A percentile compares a stretch with the other conserved stretches of the same genome.
phyloP scores from a whole-genome alignment of 1,140 invertebrate genomes.

The Apocrypta bakeri region DNA sequence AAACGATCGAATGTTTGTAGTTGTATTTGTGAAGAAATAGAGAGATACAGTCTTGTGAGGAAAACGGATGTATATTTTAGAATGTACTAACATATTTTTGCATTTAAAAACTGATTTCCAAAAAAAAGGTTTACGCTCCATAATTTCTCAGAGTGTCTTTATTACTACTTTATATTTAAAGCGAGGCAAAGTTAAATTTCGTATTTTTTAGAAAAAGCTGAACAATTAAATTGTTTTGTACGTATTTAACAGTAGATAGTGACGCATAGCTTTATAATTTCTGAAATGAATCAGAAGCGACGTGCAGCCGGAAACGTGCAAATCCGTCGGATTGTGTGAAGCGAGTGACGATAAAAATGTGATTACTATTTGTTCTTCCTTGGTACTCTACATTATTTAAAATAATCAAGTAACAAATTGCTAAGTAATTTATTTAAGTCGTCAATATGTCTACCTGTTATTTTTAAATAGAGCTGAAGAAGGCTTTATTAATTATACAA shows the following conservation, averaged over 20 bases:
- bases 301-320: conserved; percentile 13
- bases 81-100: conserved; percentile 18
- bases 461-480: neutral
- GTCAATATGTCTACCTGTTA: neutral
- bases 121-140: neutral
- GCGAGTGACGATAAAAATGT: conserved; percentile 38
- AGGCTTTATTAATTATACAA: neutral
- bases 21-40: conserved; percentile 24
- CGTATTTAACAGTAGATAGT: conserved; percentile 43
- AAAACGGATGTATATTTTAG: conserved; percentile 21
- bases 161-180: neutral
- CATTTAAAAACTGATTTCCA: conserved; percentile 26
- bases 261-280: conserved; percentile 64
- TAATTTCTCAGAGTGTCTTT: neutral
- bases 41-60: conserved; percentile 26
- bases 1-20: conserved; percentile 23
- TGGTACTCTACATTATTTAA: conserved; percentile 42
- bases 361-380: conserved; percentile 51
- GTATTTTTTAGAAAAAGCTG: neutral
- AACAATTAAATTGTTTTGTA: neutral
- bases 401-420: conserved; percentile 37
- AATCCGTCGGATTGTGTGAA: conserved; percentile 23
- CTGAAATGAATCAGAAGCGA: conserved; percentile 42
- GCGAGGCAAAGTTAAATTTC: neutral
- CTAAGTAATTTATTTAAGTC: conserved; percentile 31